Conservation (phyloP, 2,797 vertebrate genomes). For the Liparis tanakae region DNA sequence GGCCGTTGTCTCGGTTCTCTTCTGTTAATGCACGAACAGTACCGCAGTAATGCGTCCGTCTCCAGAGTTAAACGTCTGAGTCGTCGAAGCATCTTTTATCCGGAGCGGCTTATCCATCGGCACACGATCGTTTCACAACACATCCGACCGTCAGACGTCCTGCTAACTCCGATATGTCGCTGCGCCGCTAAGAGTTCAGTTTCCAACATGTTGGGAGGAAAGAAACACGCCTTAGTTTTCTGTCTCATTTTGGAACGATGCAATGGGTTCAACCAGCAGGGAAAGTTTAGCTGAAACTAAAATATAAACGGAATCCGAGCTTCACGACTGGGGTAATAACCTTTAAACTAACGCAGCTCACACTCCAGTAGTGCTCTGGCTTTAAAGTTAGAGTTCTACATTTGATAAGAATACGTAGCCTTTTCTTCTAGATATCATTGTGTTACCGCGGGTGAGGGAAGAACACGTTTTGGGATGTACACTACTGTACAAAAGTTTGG, state of each 20-base stretch:
- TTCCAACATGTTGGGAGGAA: neutral
- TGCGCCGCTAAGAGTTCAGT: neutral
- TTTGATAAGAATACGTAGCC: too few species aligned
- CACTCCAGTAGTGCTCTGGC: neutral
- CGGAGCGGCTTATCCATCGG: neutral
- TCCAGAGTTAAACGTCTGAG: slow-evolving; percentile 13
- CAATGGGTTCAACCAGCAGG: neutral
- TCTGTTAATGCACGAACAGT: slow-evolving; percentile 14
- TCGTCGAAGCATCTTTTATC: neutral
- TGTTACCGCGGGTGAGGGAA: too few species aligned
- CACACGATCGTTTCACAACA: neutral
- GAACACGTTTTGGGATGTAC: neutral
- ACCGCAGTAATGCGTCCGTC: slow-evolving; percentile 5
- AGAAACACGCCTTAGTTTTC: neutral
- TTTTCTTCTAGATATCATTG: too few species aligned
- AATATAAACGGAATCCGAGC: neutral
- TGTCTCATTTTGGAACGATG: neutral
- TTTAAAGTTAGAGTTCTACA: too few species aligned
- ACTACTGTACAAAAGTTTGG: too few species aligned
- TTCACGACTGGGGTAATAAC: neutral
- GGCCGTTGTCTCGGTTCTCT: slow-evolving; percentile 10
- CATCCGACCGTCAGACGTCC: neutral
- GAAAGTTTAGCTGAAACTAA: neutral
- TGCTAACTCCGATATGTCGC: neutral
- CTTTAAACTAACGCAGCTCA: neutral